Evolutionary conservation across 2,113 vertebrate species (phyloP), one percentile per base, ranked within the genome.

Genomic region (Poeciliopsis retropinna): DNA sequence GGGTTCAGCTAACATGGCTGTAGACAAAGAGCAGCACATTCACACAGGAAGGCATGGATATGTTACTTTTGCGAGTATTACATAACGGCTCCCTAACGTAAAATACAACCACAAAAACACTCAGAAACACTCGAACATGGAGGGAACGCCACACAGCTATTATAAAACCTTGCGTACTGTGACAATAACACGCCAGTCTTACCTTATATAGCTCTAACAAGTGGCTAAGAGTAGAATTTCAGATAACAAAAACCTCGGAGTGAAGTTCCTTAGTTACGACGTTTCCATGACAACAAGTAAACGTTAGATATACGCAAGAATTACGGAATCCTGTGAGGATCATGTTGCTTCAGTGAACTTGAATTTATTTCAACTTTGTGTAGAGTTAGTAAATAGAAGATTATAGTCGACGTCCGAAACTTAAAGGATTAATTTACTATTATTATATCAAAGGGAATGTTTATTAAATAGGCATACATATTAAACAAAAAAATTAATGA

Each of bases 1-100:
- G 73, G 76, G 14, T 73, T 87, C 87, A 4, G 92, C 79, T 72
- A 89, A 75, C 93, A 95, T 95, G 78, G 13, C 91, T 93, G 81
- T 27, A 51, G 15, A 61, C 37, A 34, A 31, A 39, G 65, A 31
- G 70, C 10, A 86, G 4, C 31, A 27, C 6, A 29, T 67, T 44
- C 12, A 31, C 25, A 25, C 19, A 57, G 22, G 41, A 60, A 8
- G 14, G 4, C 34, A 41, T 15, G 41, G 51, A 25, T 25, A 47
- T 47, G 19, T 47, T 0, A 6, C 17, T 47, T 44, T 47, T 19
- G 44, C 44, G 15, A 15, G 44, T 47, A 2, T 11, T 3, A 37
- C 34, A 12, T 37, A 47, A 47, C 17, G 1, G 5, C 19, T 5
- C 44, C 17, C 1, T 19, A 47, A 47, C 17, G 17, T 47, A 19